Percentiles rank a stretch among this genome's conserved stretches.
Evolutionary conservation across 2,113 vertebrate genomes (phyloP).

Genomic region (Grallaria varia): DNA sequence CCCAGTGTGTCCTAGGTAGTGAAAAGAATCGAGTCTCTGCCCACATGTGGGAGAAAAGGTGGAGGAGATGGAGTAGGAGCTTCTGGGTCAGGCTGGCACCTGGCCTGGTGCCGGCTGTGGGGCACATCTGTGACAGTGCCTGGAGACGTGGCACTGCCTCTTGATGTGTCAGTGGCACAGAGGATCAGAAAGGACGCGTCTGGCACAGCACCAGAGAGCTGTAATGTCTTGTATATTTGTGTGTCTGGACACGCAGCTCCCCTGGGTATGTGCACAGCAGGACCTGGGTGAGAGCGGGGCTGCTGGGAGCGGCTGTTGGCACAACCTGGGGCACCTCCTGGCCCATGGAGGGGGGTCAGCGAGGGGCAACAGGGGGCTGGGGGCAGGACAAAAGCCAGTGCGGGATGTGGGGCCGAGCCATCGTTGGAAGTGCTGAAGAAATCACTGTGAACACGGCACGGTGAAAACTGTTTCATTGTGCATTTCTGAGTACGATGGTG

Average conservation of each 20-base stretch:
- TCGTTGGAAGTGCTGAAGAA: neutral
- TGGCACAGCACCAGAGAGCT: neutral
- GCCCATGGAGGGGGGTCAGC: neutral
- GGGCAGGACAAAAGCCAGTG: fast-evolving
- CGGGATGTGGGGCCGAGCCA: neutral
- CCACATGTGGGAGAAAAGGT: neutral
- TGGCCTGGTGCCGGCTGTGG: no score
- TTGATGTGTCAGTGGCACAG: neutral
- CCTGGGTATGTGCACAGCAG: neutral
- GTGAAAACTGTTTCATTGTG: neutral
- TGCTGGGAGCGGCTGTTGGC: neutral
- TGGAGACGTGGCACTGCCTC: neutral
- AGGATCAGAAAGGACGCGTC: neutral
- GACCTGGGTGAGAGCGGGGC: neutral
- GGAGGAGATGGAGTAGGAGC: neutral
- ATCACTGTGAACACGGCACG: neutral
- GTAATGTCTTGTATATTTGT: neutral
- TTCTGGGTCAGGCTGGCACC: neutral
- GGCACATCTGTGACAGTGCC: neutral
- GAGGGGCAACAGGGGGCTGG: fast-evolving
- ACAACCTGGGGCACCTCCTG: neutral
- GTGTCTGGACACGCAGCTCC: fast-evolving
- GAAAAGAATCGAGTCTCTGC: neutral
- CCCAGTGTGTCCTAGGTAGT: no score
- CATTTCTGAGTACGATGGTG: neutral